Evolutionary conservation across 64 coral and sea anemone species (phyloP).

Genomic region (Dendronephthya gigantea): DNA sequence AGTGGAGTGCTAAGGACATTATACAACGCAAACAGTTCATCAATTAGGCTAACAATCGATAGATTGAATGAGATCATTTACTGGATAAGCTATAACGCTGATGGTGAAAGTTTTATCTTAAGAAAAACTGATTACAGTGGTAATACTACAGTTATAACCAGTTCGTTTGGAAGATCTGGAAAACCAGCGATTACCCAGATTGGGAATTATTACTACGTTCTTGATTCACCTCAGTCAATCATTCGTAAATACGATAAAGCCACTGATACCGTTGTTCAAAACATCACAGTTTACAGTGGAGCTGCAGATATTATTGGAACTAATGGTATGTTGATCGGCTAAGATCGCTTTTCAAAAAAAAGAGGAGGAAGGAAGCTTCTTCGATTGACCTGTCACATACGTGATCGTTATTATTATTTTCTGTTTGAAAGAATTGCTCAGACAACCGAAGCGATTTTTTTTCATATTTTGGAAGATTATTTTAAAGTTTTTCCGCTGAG

Average conservation of each 20-base stretch:
- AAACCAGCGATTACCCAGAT: neutral
- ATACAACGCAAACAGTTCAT: neutral
- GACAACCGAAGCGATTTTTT: too few relatives aligned
- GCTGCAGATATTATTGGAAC: neutral
- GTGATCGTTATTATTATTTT: neutral
- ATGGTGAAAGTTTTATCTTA: neutral
- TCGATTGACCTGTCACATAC: neutral
- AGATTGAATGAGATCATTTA: neutral
- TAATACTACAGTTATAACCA: neutral
- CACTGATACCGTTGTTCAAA: neutral
- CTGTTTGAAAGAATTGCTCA: too few relatives aligned
- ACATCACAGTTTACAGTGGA: neutral
- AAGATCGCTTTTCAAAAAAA: neutral
- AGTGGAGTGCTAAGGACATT: neutral
- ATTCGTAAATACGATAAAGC: neutral
- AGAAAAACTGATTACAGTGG: neutral
- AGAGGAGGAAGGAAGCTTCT: neutral
- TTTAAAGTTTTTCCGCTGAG: too few relatives aligned
- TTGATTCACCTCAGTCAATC: neutral
- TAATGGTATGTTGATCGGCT: neutral
- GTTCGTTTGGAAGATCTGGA: neutral
- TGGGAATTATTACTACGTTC: neutral
- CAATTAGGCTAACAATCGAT: neutral
- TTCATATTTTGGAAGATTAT: too few relatives aligned
- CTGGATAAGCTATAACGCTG: conserved; percentile 2